Evolutionary conservation across 2,888 invertebrate species (phyloP).

Genomic region (Thumatha senex): DNA sequence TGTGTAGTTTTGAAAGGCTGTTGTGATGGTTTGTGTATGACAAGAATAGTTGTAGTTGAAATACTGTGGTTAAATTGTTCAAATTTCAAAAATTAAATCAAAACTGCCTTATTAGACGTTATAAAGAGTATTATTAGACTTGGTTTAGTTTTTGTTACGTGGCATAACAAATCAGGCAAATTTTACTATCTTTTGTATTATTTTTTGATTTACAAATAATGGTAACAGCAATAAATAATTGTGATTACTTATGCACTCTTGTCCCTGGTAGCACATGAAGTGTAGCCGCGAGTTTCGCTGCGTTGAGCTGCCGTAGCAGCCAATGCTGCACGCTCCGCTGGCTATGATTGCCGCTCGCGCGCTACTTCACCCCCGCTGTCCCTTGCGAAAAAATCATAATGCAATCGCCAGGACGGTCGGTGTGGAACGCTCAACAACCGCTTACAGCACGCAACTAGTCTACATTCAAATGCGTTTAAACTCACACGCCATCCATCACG

Average conservation of each 20-base stretch:
- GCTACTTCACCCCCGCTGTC: conserved; percentile 68
- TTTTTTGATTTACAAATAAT: conserved; percentile 34
- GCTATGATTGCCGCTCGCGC: conserved; percentile 58
- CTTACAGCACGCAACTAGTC: conserved; percentile 78
- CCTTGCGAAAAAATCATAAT: conserved; percentile 83
- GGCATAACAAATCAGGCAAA: no score
- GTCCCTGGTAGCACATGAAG: conserved; percentile 29
- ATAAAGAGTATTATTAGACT: no score
- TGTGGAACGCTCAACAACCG: conserved; percentile 77
- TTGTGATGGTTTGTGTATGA: conserved; percentile 9
- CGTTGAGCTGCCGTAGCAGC: conserved; percentile 61
- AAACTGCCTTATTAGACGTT: no score
- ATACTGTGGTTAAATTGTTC: neutral
- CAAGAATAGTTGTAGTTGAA: neutral
- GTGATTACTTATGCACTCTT: conserved; percentile 47
- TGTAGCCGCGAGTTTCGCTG: conserved; percentile 66
- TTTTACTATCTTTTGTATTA: conserved; percentile 33
- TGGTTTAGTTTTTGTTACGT: no score
- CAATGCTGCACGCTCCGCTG: conserved; percentile 79
- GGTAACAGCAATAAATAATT: conserved; percentile 42
- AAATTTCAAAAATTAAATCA: neutral
- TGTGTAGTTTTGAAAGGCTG: conserved; percentile 17
- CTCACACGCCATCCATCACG: conserved; percentile 81
- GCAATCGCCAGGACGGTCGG: conserved; percentile 82
- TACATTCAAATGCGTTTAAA: conserved; percentile 80